phyloP scores from a whole-genome alignment of 2,797 vertebrate genomes.

The Sebastiscus tertius region DNA sequence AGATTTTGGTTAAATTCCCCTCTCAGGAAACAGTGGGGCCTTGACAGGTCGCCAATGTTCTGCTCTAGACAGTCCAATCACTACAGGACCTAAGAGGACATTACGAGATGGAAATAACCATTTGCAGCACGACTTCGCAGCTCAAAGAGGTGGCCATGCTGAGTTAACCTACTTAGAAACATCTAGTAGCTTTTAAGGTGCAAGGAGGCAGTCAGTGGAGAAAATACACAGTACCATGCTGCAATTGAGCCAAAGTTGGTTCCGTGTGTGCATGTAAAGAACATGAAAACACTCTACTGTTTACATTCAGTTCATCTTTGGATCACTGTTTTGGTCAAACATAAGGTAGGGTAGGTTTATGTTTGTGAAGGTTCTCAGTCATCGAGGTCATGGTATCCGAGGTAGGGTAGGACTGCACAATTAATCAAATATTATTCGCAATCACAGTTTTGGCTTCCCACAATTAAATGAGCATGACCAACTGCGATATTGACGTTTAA shows the following conservation, averaged over 20 bases:
- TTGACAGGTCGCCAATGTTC: constrained; percentile 13
- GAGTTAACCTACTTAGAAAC: constrained; percentile 37
- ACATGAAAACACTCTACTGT: not conserved
- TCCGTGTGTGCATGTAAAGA: not conserved
- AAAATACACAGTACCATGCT: not conserved
- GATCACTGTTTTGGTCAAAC: not conserved
- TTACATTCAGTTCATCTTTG: not conserved
- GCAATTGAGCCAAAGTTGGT: not conserved
- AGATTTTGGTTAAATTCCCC: constrained; percentile 10
- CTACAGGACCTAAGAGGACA: constrained; percentile 7
- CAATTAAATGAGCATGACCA: no score
- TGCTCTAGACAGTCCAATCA: constrained; percentile 7
- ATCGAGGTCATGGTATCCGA: no score
- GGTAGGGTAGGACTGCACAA: no score
- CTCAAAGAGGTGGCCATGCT: constrained; percentile 9
- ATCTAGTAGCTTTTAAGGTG: constrained; percentile 1
- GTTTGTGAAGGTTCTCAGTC: no score
- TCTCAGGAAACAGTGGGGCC: constrained; percentile 12
- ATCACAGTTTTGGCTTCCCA: no score
- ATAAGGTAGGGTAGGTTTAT: not conserved
- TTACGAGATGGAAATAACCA: constrained; percentile 21
- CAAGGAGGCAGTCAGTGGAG: not conserved
- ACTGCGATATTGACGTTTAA: no score
- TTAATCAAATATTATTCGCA: no score
- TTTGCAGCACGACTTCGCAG: constrained; percentile 11